Percentiles rank a stretch among this genome's conserved stretches.
Conservation (phyloP, 1,140 invertebrate species). For the Hyphantria cunea region DNA sequence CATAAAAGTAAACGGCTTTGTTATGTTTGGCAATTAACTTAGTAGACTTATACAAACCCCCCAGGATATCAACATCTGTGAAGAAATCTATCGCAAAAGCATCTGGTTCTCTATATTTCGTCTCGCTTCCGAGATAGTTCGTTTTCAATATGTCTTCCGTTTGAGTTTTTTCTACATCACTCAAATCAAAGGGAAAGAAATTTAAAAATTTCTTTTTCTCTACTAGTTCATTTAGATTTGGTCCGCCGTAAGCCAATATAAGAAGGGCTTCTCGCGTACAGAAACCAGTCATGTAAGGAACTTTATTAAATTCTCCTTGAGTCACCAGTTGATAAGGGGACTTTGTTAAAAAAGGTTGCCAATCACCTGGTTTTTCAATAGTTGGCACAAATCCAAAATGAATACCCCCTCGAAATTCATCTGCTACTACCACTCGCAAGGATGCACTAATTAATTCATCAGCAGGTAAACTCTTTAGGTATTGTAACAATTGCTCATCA, state of each 20-base stretch:
- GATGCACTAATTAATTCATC: slow-evolving; percentile 59
- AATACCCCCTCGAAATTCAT: slow-evolving; percentile 49
- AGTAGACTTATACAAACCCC: slow-evolving; percentile 58
- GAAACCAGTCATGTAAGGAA: slow-evolving; percentile 69
- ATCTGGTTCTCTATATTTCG: slow-evolving; percentile 51
- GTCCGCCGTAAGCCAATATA: slow-evolving; percentile 35
- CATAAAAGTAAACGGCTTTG: slow-evolving; percentile 53
- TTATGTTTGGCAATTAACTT: slow-evolving; percentile 52
- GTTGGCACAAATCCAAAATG: slow-evolving; percentile 75
- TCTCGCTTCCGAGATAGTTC: slow-evolving; percentile 59
- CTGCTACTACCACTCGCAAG: slow-evolving; percentile 41
- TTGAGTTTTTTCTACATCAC: slow-evolving; percentile 47
- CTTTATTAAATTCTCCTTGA: slow-evolving; percentile 63
- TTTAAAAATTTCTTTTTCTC: slow-evolving; percentile 58
- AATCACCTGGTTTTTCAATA: slow-evolving; percentile 61
- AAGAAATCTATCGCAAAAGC: slow-evolving; percentile 47
- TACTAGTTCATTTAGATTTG: slow-evolving; percentile 46
- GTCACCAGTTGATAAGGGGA: slow-evolving; percentile 58
- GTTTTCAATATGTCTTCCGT: slow-evolving; percentile 55
- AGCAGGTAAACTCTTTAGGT: slow-evolving; percentile 45
- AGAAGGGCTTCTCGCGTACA: slow-evolving; percentile 68
- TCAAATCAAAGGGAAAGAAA: slow-evolving; percentile 54
- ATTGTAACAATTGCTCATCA: slow-evolving; percentile 34
- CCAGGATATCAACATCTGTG: slow-evolving; percentile 70
- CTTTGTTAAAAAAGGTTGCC: slow-evolving; percentile 68